These are phyloP conservation scores for Pachyrhynchus sulphureomaculatus DNA, from an alignment of 1,140 invertebrate genomes.

Conservation along the genomic window DNA sequence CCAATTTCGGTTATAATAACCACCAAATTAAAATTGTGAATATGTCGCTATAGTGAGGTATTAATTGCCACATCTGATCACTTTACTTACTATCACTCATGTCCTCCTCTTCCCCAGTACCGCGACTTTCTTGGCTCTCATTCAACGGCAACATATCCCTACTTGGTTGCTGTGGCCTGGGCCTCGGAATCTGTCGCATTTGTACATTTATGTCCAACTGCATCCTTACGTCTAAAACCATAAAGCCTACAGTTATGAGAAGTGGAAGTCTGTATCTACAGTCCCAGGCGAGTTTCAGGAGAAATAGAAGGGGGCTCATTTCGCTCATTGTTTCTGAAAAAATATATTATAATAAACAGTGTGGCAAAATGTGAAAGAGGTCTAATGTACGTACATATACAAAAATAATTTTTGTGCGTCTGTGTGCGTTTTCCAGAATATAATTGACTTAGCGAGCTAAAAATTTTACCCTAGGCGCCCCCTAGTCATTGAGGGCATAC, in stretches of 20 bases:
- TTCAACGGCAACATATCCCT: constrained; percentile 1
- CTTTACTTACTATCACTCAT: constrained; percentile 33
- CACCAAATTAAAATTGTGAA: no score
- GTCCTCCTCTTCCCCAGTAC: constrained; percentile 6
- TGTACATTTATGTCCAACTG: constrained; percentile 57
- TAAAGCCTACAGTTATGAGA: constrained; percentile 54
- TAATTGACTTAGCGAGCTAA: no score
- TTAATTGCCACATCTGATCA: no score
- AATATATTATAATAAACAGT: no score
- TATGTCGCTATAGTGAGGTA: no score
- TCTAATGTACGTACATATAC: no score
- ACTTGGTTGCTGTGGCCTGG: constrained; percentile 1
- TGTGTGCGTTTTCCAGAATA: no score
- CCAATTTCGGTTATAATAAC: no score
- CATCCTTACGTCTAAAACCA: constrained; percentile 55
- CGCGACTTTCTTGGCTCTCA: background rate
- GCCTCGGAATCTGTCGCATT: constrained; percentile 38
- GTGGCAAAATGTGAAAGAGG: no score
- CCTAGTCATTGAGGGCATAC: no score
- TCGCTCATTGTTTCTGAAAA: constrained; percentile 9
- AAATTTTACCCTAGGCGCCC: no score
- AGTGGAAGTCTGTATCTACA: constrained; percentile 54
- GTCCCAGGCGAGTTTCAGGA: constrained; percentile 56
- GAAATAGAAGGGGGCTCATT: constrained; percentile 52
- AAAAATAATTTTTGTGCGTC: no score